Base-by-base conservation (phyloP, 2,113 vertebrate genomes). In the Thunnus maccoyii region DNA sequence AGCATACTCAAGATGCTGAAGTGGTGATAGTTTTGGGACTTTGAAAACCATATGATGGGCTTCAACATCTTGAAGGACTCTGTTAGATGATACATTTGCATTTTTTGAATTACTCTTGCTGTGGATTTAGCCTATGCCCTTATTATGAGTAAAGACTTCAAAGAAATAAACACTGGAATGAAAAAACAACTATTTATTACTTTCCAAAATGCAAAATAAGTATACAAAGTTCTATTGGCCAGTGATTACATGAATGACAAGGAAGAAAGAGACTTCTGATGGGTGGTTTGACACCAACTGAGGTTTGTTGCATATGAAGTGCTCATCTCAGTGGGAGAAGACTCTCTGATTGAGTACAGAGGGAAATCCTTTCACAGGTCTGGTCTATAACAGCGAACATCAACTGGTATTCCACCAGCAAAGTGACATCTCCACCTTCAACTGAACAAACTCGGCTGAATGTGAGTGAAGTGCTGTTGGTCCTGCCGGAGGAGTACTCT, bases 101-200 rank as follows among this genome's bases (percentile, higher is more conserved):
- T 30, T 30, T 30, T 30, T 30, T 4, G 2, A 30, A 30, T 30
- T 30, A 30, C 27, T 30, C 27, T 30, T 30, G 27, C 27, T 30
- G 27, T 30, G 27, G 27, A 30, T 30, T 30, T 30, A 4, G 27
- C 27, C 2, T 30, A 30, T 30, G 0, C 2, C 27, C 4, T 30
- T 2, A 30, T 30, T 4, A 30, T 30, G 36, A 41, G 12, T 13
- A 62, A 48, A 25, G 15, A 41, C 8, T 60, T 41, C 1, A 65
- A 50, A 1, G 13, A 57, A 41, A 63, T n/a, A 61, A 50, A 73
- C 18, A 51, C 11, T 61, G 6, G 68, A 46, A 48, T 57, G 12
- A 36, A 69, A 77, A 65, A 75, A 78, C 51, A 66, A 73, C 3
- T 54, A 52, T 82, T 70, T 86, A 70, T 82, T 82, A 47, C 16